phyloP scores from a whole-genome alignment of 2,888 invertebrate genomes.

The Pseudoips prasinana region DNA sequence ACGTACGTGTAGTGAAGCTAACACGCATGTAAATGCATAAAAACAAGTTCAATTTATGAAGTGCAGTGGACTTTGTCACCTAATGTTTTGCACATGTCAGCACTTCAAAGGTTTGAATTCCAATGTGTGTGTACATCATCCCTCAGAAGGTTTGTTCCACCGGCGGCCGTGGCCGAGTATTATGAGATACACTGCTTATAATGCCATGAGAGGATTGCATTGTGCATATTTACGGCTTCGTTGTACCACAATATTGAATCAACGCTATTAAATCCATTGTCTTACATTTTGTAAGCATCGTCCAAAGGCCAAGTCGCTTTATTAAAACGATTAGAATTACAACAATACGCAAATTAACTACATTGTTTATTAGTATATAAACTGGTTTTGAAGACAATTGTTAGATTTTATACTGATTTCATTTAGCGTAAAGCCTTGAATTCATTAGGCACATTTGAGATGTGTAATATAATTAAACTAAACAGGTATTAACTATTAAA shows the following conservation, averaged over 20 bases:
- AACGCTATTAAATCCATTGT: constrained; percentile 42
- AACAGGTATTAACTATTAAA: no score
- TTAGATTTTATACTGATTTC: neutral
- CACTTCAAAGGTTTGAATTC: constrained; percentile 57
- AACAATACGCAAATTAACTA: constrained; percentile 2
- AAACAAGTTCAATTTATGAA: no score
- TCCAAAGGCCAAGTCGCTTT: constrained; percentile 25
- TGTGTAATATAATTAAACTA: no score
- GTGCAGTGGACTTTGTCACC: constrained; percentile 5
- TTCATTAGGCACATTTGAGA: neutral
- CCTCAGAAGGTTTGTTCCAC: constrained; percentile 34
- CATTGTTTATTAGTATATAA: neutral
- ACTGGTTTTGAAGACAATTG: neutral
- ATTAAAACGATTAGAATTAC: constrained; percentile 23
- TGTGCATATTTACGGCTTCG: constrained; percentile 54
- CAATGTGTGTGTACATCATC: constrained; percentile 36
- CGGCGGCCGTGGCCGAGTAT: constrained; percentile 52
- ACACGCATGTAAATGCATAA: no score
- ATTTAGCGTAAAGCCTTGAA: neutral
- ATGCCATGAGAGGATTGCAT: constrained; percentile 65
- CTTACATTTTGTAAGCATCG: constrained; percentile 33
- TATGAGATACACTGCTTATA: constrained; percentile 44
- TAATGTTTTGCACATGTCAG: constrained; percentile 34
- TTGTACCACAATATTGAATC: constrained; percentile 52
- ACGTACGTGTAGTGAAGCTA: no score